Evolutionary conservation across 2,113 vertebrate species (phyloP), one percentile per base, ranked within the genome.

Genomic region (Colossoma macropomum): DNA sequence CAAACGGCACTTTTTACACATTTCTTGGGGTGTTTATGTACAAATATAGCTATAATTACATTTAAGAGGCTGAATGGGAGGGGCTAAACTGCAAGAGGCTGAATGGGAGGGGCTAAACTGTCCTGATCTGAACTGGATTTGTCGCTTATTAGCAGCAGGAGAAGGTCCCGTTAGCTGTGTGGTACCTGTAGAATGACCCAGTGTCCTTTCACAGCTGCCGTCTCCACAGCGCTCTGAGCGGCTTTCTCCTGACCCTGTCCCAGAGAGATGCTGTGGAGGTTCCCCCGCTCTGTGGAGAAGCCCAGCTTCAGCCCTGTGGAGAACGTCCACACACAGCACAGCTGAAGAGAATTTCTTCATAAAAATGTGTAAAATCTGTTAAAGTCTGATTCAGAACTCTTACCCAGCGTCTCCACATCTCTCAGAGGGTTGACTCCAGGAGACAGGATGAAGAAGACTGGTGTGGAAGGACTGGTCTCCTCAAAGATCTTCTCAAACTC

Each of bases 361-460:
- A 11, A 8, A 17, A 21, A 5, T 11, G 4, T 25, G 6, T 28
- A n/a, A 21, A 75, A 19, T 54, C 7, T 56, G 63, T 59, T 17
- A 38, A 0, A 25, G 30, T 79, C 34, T 23, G n/a, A 13, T 23
- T 17, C 12, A 38, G 3, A 75, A 56, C 19, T 30, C 27, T 90
- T 92, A 96, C 91, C 91, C 23, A 96, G 92, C 28, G 84, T 90
- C 87, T 97, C 96, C 1, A 91, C 91, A 89, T 95, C 93, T 92
- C 96, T 94, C 6, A 96, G 91, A 48, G 95, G 92, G 62, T 97
- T 90, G 0, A 93, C 90, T 77, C 94, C 94, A 69, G 94, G 94
- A 80, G 94, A 95, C 34, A 96, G 92, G 89, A 97, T 93, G 84
- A 96, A 97, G 91, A 97, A 94, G 28, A 96, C 12, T 0, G 96